phyloP scores from a whole-genome alignment of 2,797 vertebrate genomes.

The Sebastiscus albofasciatus region DNA sequence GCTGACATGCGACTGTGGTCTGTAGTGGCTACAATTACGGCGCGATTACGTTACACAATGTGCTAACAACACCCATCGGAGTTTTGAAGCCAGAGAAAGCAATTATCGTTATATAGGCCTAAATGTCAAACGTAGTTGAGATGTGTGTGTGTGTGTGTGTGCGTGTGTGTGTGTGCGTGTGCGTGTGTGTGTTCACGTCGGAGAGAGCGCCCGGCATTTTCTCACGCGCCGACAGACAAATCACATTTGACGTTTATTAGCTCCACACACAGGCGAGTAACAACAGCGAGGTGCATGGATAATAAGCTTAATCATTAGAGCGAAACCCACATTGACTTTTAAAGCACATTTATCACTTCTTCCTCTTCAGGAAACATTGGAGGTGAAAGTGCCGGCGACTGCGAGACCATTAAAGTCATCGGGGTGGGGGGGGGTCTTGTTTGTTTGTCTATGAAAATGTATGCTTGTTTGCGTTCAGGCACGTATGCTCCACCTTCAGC shows the following conservation, averaged over 20 bases:
- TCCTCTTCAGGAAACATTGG: constrained; percentile 3
- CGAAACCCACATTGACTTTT: constrained; percentile 45
- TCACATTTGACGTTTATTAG: constrained; percentile 61
- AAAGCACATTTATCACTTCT: constrained; percentile 37
- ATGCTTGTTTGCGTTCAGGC: constrained; percentile 18
- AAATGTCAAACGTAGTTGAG: constrained; percentile 64
- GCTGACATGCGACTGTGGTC: constrained; percentile 13
- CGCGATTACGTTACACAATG: constrained; percentile 49
- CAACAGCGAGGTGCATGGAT: constrained; percentile 39
- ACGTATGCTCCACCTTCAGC: background rate
- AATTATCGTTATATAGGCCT: constrained; percentile 57
- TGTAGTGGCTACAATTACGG: constrained; percentile 30
- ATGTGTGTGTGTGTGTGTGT: constrained; percentile 30
- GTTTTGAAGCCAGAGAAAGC: constrained; percentile 54
- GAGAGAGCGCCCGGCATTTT: constrained; percentile 26
- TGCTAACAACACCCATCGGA: constrained; percentile 53
- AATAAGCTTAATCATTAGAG: constrained; percentile 47
- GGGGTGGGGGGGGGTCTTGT: background rate
- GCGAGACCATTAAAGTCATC: constrained; percentile 4
- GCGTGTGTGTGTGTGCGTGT: too few species aligned
- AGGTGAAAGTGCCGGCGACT: background rate
- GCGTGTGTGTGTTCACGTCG: constrained; percentile 16
- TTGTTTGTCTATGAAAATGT: constrained; percentile 45
- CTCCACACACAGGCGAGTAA: constrained; percentile 24
- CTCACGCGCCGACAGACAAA: constrained; percentile 30